Conservation (phyloP, 2,113 vertebrate species). For the Phoenicopterus ruber region DNA sequence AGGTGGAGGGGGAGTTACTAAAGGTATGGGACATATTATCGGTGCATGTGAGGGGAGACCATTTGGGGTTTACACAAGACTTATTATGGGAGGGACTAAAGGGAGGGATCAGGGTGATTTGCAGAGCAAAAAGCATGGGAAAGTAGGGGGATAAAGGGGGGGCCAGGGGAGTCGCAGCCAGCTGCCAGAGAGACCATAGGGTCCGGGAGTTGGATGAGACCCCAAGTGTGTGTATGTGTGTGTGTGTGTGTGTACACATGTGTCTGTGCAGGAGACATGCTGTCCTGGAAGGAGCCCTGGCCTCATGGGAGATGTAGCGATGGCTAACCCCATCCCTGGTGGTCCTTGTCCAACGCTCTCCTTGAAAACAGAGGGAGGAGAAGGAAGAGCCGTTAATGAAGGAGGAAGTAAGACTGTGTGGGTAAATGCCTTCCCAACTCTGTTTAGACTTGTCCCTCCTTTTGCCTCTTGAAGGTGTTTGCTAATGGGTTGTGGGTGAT, state of each 20-base stretch:
- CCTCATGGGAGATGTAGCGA: accelerated
- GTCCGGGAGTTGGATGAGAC: background rate
- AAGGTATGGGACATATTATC: accelerated
- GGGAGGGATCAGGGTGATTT: background rate
- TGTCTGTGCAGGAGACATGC: background rate
- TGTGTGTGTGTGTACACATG: accelerated
- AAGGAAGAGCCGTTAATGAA: background rate
- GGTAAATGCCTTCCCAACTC: background rate
- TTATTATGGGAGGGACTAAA: background rate
- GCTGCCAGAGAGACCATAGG: background rate
- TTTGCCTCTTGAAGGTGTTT: background rate
- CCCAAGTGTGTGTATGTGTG: no score
- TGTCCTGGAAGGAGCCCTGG: background rate
- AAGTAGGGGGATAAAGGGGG: background rate
- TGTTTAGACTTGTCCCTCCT: background rate
- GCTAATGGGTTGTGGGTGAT: background rate
- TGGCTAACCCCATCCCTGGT: background rate
- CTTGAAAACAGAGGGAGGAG: background rate
- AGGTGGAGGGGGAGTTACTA: background rate
- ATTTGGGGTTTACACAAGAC: background rate
- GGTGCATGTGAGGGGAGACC: accelerated
- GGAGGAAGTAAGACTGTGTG: background rate
- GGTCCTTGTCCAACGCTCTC: background rate
- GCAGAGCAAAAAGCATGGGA: background rate
- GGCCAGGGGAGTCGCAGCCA: background rate